phyloP scores from a whole-genome alignment of 2,797 vertebrate species.

The Enteromius argenteus region DNA sequence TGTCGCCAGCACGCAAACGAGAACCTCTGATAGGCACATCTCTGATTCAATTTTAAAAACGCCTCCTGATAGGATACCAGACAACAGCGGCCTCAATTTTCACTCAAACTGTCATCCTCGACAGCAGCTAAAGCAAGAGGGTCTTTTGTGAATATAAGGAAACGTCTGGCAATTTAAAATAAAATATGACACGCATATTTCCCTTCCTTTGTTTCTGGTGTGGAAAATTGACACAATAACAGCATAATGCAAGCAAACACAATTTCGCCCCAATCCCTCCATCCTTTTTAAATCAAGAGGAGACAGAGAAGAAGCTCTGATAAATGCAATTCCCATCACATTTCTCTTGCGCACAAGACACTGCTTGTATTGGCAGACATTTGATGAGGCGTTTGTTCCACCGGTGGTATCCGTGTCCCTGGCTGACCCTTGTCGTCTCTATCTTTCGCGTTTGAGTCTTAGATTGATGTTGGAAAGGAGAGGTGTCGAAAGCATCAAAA shows the following conservation, averaged over 20 bases:
- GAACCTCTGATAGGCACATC: conserved; percentile 70
- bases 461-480: conserved; percentile 71
- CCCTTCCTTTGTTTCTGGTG: conserved; percentile 71
- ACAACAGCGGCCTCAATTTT: conserved; percentile 70
- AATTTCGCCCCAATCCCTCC: conserved; percentile 57
- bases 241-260: conserved; percentile 59
- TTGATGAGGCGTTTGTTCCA: conserved; percentile 43
- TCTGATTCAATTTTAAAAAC: conserved; percentile 72
- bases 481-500: conserved; percentile 66
- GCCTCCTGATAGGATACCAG: conserved; percentile 64
- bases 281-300: conserved; percentile 56
- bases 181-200: conserved; percentile 78
- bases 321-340: conserved; percentile 43
- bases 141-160: conserved; percentile 70
- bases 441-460: conserved; percentile 54
- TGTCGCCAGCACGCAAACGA: conserved; percentile 68
- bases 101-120: conserved; percentile 74
- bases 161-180: conserved; percentile 78
- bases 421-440: conserved; percentile 60
- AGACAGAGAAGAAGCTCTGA: conserved; percentile 48
- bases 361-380: conserved; percentile 31
- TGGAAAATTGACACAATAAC: conserved; percentile 45
- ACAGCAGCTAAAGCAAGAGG: conserved; percentile 47
- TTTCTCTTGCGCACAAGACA: conserved; percentile 34
- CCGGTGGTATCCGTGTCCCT: conserved; percentile 34